phyloP scores from a whole-genome alignment of 2,797 vertebrate genomes.

The Scolopax rusticola region DNA sequence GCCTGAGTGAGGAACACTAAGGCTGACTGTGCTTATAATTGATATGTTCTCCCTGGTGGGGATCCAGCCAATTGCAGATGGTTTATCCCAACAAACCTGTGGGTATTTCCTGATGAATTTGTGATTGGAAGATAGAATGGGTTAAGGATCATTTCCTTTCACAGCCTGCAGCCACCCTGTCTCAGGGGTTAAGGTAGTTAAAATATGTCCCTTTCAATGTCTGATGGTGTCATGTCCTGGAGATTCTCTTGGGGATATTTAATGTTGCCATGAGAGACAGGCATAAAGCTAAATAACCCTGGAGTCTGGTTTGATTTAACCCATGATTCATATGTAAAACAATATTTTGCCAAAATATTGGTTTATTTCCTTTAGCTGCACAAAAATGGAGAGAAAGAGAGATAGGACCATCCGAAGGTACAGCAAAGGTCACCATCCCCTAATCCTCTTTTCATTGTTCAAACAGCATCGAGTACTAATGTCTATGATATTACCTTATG shows the following conservation, averaged over 20 bases:
- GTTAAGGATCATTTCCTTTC: neutral
- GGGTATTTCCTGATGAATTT: neutral
- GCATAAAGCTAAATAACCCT: neutral
- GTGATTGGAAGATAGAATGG: neutral
- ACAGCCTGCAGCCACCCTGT: neutral
- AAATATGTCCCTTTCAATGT: neutral
- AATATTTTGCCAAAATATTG: neutral
- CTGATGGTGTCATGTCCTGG: neutral
- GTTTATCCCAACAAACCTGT: neutral
- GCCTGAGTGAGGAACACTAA: accelerated
- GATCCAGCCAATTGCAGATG: accelerated
- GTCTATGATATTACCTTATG: neutral
- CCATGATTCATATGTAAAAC: neutral
- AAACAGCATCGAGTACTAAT: neutral
- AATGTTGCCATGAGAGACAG: neutral
- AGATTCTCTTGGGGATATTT: neutral
- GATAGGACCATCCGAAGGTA: neutral
- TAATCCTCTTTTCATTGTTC: neutral
- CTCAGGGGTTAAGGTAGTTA: neutral
- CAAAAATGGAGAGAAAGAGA: neutral
- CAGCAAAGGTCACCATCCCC: neutral
- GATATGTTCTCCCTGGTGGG: accelerated
- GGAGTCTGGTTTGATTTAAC: neutral
- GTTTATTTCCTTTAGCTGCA: neutral
- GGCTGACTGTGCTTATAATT: neutral